A percentile compares a stretch with the other conserved stretches of the same genome.
These are phyloP conservation scores for Eucriotettix oculatus DNA, from an alignment of 2,888 invertebrate genomes.

Conservation along the genomic window DNA sequence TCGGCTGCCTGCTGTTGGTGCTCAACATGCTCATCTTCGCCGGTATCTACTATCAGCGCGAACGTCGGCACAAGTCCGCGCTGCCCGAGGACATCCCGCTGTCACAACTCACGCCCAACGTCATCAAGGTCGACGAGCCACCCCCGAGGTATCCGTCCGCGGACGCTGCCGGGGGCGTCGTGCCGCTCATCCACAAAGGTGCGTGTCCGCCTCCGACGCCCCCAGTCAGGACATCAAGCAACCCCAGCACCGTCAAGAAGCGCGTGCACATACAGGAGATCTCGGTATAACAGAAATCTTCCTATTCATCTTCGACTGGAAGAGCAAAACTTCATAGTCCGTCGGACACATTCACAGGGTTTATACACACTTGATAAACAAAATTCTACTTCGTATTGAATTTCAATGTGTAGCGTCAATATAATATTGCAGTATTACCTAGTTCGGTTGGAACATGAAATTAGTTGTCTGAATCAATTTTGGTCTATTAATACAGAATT, in stretches of 20 bases:
- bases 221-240: conserved; percentile 26
- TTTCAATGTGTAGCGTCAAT: too few relatives aligned
- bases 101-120: conserved; percentile 1
- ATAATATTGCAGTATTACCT: too few relatives aligned
- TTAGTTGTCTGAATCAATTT: too few relatives aligned
- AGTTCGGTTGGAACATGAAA: too few relatives aligned
- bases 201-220: conserved; percentile 21
- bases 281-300: conserved; percentile 43
- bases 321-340: not conserved
- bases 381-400: too few relatives aligned
- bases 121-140: conserved; percentile 23
- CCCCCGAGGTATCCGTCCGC: conserved; percentile 36
- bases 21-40: conserved; percentile 61
- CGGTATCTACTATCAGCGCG: conserved; percentile 57
- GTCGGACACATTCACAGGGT: too few relatives aligned
- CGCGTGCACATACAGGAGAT: conserved; percentile 68
- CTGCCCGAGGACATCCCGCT: not conserved
- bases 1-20: conserved; percentile 52
- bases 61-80: conserved; percentile 25
- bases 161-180: conserved; percentile 19
- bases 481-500: too few relatives aligned
- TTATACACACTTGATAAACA: too few relatives aligned
- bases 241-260: conserved; percentile 38
- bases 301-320: not conserved
- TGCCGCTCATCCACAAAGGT: conserved; percentile 14